Percentiles rank a stretch among this genome's conserved stretches.
phyloP scores from a whole-genome alignment of 2,888 invertebrate genomes.

The Homarus gammarus region DNA sequence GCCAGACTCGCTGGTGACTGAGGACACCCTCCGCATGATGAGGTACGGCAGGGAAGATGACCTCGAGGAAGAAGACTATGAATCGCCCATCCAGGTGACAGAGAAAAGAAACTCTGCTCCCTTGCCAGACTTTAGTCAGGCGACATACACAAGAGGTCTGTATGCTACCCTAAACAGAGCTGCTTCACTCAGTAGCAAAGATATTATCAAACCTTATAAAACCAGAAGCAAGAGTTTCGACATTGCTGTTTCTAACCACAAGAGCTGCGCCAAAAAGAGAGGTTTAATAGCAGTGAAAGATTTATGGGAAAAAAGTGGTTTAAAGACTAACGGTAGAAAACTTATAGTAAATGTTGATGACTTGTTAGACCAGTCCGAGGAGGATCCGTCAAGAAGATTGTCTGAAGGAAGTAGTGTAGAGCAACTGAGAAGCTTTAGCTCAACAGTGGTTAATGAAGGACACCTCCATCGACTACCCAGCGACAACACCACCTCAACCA shows the following conservation, averaged over 20 bases:
- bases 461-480: neutral
- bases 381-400: neutral
- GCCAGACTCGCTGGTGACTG: conserved; percentile 42
- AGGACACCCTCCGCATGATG: conserved; percentile 51
- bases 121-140: conserved; percentile 51
- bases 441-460: neutral
- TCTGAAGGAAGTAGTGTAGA: conserved; percentile 21
- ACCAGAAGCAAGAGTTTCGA: conserved; percentile 29
- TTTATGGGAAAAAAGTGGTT: conserved; percentile 70
- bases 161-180: conserved; percentile 55
- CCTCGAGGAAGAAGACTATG: conserved; percentile 6
- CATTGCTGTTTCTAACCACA: conserved; percentile 13
- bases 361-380: neutral
- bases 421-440: conserved; percentile 15
- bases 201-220: conserved; percentile 52
- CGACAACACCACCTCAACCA: neutral
- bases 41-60: conserved; percentile 26
- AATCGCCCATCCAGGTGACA: neutral
- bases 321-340: conserved; percentile 74
- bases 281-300: conserved; percentile 53
- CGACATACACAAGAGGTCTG: conserved; percentile 53
- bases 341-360: conserved; percentile 59
- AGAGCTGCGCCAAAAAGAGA: conserved; percentile 42
- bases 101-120: neutral
- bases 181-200: conserved; percentile 43